Conservation (phyloP, 2,888 invertebrate species). For the Mythimna loreyi region DNA sequence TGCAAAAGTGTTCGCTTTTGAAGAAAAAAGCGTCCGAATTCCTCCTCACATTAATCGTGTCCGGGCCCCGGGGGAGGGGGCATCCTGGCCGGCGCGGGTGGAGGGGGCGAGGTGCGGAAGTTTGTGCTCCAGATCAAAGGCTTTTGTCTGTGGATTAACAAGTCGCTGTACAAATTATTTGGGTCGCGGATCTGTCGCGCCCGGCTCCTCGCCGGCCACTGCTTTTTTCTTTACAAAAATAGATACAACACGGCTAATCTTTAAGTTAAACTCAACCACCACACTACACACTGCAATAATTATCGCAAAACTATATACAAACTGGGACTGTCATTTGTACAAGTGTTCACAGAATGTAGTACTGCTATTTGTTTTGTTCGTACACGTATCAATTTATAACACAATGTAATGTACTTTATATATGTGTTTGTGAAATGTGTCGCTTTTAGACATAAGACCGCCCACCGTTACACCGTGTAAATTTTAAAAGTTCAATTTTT, state of each 20-base stretch:
- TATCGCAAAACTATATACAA: too few species aligned
- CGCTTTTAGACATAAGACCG: too few species aligned
- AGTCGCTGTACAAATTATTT: slow-evolving; percentile 75
- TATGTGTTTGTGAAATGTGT: too few species aligned
- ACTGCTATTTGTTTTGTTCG: too few species aligned
- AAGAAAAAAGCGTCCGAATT: slow-evolving; percentile 74
- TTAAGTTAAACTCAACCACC: background rate
- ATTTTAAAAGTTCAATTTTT: background rate
- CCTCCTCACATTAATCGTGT: slow-evolving; percentile 68
- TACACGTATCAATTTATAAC: too few species aligned
- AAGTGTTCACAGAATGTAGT: too few species aligned
- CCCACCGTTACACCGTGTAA: too few species aligned
- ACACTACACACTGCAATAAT: too few species aligned
- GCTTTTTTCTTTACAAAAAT: background rate
- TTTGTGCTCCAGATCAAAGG: slow-evolving; percentile 80
- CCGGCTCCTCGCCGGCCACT: background rate
- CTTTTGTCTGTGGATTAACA: slow-evolving; percentile 82
- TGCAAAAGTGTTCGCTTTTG: slow-evolving; percentile 67
- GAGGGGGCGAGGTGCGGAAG: slow-evolving; percentile 60
- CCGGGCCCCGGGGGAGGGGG: background rate
- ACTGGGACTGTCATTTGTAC: too few species aligned
- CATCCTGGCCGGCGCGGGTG: background rate
- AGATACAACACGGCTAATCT: too few species aligned
- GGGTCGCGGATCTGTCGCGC: slow-evolving; percentile 44
- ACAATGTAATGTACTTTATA: too few species aligned